phyloP scores from a whole-genome alignment of 2,888 invertebrate genomes.

The Orchesella flavescens region DNA sequence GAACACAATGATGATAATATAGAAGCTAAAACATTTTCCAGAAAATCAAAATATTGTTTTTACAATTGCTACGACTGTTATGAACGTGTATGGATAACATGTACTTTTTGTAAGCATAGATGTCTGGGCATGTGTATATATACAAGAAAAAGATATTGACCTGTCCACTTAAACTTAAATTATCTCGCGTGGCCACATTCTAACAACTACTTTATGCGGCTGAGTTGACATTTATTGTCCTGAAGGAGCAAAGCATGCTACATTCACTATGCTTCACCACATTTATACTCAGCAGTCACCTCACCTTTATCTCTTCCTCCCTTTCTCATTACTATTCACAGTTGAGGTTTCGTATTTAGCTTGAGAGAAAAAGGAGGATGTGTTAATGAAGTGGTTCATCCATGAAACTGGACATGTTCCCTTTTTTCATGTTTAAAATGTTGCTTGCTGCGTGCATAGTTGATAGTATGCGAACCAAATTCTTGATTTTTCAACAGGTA shows the following conservation, averaged over 20 bases:
- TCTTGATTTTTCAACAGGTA: not conserved
- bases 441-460: not conserved
- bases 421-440: not conserved
- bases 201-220: slow-evolving; percentile 57
- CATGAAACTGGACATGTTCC: slow-evolving; percentile 34
- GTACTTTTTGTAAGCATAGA: no score
- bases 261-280: slow-evolving; percentile 19
- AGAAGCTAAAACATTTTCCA: no score
- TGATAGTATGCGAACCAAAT: not conserved
- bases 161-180: slow-evolving; percentile 64
- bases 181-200: slow-evolving; percentile 63
- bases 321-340: not conserved
- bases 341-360: not conserved
- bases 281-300: not conserved
- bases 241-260: slow-evolving; percentile 53
- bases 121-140: not conserved
- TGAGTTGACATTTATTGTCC: slow-evolving; percentile 60
- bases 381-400: slow-evolving; percentile 59
- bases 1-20: no score
- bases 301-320: slow-evolving; percentile 6
- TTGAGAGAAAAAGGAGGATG: slow-evolving; percentile 33
- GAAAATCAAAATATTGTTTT: no score
- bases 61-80: no score
- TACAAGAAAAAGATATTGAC: slow-evolving; percentile 46
- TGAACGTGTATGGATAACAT: no score